Conservation (phyloP, 2,113 vertebrate species). For the Lampris megalopsis region DNA sequence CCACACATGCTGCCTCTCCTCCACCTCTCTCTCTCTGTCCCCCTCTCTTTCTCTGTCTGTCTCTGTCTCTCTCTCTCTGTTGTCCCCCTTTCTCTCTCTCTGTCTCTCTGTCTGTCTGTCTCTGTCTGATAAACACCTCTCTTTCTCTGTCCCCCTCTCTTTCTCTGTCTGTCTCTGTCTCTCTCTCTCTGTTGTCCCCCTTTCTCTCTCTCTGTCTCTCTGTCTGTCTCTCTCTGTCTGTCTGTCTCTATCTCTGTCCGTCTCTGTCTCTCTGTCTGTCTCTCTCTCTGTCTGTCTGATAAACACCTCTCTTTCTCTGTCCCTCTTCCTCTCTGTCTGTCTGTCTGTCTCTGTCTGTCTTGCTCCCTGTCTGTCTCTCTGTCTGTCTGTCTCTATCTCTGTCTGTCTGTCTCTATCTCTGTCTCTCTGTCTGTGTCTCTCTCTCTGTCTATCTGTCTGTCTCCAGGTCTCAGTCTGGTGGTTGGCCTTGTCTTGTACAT, state of each 20-base stretch:
- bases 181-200: not conserved
- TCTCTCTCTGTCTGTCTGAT: not conserved
- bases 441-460: slow-evolving; percentile 14
- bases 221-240: not conserved
- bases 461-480: slow-evolving; percentile 89
- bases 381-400: no score
- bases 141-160: not conserved
- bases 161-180: no score
- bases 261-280: not conserved
- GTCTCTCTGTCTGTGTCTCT: slow-evolving; percentile 4
- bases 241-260: not conserved
- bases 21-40: no score
- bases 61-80: no score
- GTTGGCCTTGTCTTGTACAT: slow-evolving; percentile 93
- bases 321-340: no score
- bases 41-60: no score
- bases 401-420: not conserved
- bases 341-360: no score
- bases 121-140: not conserved
- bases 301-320: no score
- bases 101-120: no score
- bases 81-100: no score
- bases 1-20: no score
- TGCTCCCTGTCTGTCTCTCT: no score
- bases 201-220: not conserved